A percentile compares a stretch with the other conserved stretches of the same genome.
phyloP scores from a whole-genome alignment of 2,113 vertebrate species.

The Cryptoleucopteryx plumbea region DNA sequence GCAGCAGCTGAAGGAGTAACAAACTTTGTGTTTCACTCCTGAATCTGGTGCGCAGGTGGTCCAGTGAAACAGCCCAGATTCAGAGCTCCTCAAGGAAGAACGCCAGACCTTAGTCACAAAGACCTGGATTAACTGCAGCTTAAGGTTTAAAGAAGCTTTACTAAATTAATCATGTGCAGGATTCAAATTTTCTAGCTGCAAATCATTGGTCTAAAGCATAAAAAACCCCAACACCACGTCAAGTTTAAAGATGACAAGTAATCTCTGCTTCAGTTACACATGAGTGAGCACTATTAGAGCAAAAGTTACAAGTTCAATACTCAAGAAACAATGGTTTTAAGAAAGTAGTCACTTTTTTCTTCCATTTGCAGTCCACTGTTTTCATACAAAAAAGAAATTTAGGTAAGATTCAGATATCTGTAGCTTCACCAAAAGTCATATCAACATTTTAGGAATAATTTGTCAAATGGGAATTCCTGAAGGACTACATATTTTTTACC shows the following conservation, averaged over 20 bases:
- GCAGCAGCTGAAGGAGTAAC: background rate
- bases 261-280: background rate
- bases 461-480: background rate
- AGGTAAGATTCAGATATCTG: background rate
- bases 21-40: background rate
- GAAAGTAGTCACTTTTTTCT: background rate
- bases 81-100: slow-evolving; percentile 7
- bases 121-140: slow-evolving; percentile 32
- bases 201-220: background rate
- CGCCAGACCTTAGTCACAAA: background rate
- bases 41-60: background rate
- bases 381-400: background rate
- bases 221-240: background rate
- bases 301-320: background rate
- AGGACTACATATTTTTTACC: background rate
- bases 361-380: background rate
- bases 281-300: background rate
- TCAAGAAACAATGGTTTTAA: background rate
- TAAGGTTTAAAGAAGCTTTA: slow-evolving; percentile 51
- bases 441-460: background rate
- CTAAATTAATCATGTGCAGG: background rate
- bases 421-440: background rate
- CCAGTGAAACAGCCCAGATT: background rate
- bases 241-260: background rate
- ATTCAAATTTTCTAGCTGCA: slow-evolving; percentile 15